phyloP scores from a whole-genome alignment of 2,888 invertebrate genomes.

The Baronia brevicornis region DNA sequence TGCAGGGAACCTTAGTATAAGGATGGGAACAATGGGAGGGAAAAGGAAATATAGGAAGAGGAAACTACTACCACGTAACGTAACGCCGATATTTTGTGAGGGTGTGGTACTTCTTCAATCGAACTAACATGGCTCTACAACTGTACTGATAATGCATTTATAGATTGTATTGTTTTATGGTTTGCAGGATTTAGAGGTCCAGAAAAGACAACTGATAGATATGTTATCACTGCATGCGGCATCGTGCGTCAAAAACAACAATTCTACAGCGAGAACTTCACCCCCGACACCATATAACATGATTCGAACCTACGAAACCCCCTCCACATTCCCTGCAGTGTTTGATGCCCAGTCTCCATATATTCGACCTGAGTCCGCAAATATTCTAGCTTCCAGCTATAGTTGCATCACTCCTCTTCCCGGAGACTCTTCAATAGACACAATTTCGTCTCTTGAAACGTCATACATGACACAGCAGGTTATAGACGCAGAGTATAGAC shows the following conservation, averaged over 20 bases:
- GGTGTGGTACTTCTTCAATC: too few species aligned
- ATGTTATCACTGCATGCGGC: constrained; percentile 86
- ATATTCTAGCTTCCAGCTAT: constrained; percentile 68
- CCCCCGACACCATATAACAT: constrained; percentile 59
- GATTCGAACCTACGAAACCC: constrained; percentile 61
- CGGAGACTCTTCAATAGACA: constrained; percentile 58
- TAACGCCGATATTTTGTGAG: too few species aligned
- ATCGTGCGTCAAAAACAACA: constrained; percentile 78
- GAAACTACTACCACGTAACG: too few species aligned
- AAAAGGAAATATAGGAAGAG: too few species aligned
- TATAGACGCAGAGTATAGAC: constrained; percentile 59
- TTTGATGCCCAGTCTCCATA: constrained; percentile 68
- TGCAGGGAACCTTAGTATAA: too few species aligned
- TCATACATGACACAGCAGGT: constrained; percentile 54
- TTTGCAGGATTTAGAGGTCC: constrained; percentile 85
- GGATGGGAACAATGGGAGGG: too few species aligned
- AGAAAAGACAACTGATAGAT: constrained; percentile 85
- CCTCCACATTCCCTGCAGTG: constrained; percentile 57
- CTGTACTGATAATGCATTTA: too few species aligned
- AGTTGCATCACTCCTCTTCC: constrained; percentile 56
- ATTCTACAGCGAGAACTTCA: constrained; percentile 52
- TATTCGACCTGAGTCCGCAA: constrained; percentile 70
- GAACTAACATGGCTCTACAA: too few species aligned
- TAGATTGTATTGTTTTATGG: neutral
- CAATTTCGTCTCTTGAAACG: constrained; percentile 54